Percentiles rank a stretch among this genome's conserved stretches.
phyloP scores from a whole-genome alignment of 1,140 invertebrate species.

The Drosophila pectinifera region DNA sequence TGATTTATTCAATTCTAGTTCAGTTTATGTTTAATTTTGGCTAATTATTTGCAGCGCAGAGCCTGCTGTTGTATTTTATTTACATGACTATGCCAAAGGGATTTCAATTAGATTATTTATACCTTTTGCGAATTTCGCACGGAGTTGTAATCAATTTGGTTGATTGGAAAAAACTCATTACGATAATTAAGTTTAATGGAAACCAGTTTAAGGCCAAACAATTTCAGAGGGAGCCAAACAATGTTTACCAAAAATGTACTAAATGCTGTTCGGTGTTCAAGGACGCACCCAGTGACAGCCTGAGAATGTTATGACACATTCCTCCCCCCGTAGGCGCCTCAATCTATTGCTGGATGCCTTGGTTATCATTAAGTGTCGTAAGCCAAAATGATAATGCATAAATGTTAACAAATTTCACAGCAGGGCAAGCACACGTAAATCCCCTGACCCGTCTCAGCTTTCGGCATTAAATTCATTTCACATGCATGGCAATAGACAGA shows the following conservation, averaged over 20 bases:
- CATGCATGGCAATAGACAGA: constrained; percentile 61
- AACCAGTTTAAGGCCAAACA: neutral
- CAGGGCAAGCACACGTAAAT: constrained; percentile 33
- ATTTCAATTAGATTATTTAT: constrained; percentile 10
- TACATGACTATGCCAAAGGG: neutral
- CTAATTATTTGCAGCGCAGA: constrained; percentile 6
- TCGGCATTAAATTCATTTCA: constrained; percentile 67
- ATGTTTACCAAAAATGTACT: neutral
- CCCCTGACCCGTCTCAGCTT: neutral
- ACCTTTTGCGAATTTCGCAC: neutral
- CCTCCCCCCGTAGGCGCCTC: too few relatives aligned
- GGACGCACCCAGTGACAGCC: neutral
- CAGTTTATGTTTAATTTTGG: neutral
- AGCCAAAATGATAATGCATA: constrained; percentile 65
- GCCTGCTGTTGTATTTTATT: neutral
- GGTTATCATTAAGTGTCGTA: constrained; percentile 51
- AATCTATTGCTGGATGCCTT: neutral
- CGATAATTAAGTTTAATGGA: constrained; percentile 9
- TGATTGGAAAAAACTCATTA: constrained; percentile 15
- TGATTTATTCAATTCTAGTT: neutral
- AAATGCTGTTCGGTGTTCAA: neutral
- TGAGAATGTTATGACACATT: neutral
- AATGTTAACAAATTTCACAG: constrained; percentile 74
- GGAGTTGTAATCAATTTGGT: constrained; percentile 1
- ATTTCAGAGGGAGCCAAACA: neutral